These are phyloP conservation scores for Beaufortia kweichowensis DNA, from an alignment of 2,113 vertebrate genomes.

Conservation along the genomic window DNA sequence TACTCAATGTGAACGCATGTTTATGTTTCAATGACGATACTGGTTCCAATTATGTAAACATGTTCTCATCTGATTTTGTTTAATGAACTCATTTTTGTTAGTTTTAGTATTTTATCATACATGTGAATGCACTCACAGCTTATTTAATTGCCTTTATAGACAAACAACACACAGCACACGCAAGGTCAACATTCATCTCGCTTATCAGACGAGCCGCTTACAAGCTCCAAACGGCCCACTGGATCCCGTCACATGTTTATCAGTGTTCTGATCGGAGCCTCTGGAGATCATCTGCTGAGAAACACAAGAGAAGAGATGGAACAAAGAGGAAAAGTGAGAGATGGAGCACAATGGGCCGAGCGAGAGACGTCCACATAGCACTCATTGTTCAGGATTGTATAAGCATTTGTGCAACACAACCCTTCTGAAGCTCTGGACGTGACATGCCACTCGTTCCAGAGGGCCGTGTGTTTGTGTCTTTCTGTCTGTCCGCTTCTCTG, in stretches of 20 bases:
- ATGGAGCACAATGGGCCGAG: constrained; percentile 28
- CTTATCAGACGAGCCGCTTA: not conserved
- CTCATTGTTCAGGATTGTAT: constrained; percentile 65
- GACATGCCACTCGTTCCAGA: not conserved
- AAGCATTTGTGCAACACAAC: constrained; percentile 61
- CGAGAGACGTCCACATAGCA: constrained; percentile 55
- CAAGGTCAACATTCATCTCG: not conserved
- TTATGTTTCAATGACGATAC: too few species aligned
- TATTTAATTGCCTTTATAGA: not conserved
- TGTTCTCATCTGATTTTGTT: too few species aligned
- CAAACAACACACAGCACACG: not conserved
- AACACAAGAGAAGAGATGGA: constrained; percentile 20
- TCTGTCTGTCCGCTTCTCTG: not conserved
- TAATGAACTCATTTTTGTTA: not conserved
- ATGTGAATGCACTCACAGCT: too few species aligned
- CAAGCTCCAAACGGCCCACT: not conserved
- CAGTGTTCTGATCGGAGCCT: constrained; percentile 5
- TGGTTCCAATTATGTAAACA: too few species aligned
- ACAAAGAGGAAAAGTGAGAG: constrained; percentile 29
- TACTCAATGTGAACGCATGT: too few species aligned
- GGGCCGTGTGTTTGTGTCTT: not conserved
- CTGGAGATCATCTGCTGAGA: constrained; percentile 34
- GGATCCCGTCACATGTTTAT: constrained; percentile 27
- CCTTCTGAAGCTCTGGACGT: constrained; percentile 12
- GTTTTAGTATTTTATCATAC: not conserved